Evolutionary conservation across 2,888 invertebrate species (phyloP).

Genomic region (Lasioglossum vierecki): DNA sequence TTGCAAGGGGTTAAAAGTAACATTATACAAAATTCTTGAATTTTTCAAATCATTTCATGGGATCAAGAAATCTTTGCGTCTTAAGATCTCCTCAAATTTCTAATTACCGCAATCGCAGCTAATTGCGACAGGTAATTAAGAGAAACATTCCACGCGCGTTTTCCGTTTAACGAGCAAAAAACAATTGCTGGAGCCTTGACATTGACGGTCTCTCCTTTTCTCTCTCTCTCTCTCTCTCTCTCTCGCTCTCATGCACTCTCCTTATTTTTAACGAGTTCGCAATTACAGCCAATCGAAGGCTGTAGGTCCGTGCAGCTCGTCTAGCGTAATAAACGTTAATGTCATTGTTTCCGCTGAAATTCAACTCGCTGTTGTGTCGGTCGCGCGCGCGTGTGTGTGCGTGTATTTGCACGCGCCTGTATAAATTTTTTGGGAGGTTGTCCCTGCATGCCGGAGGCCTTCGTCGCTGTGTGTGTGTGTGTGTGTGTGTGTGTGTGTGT

Average conservation of each 20-base stretch:
- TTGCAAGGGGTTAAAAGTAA: no score
- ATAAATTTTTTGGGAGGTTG: constrained; percentile 49
- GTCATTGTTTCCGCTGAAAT: constrained; percentile 42
- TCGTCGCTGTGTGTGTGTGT: background rate
- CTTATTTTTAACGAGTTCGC: constrained; percentile 17
- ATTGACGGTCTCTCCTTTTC: constrained; percentile 9
- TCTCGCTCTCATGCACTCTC: background rate
- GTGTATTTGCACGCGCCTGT: background rate
- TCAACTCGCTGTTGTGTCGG: constrained; percentile 22
- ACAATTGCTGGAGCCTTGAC: constrained; percentile 31
- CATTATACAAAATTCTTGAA: no score
- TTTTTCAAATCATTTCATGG: no score
- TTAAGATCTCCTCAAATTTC: background rate
- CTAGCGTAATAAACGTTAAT: constrained; percentile 36
- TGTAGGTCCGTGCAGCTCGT: no score
- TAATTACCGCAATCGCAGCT: background rate
- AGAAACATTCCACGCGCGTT: background rate
- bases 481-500: background rate
- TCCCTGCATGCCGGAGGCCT: constrained; percentile 29
- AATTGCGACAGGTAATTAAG: background rate
- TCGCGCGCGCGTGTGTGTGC: no score
- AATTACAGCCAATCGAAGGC: constrained; percentile 9
- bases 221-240: background rate
- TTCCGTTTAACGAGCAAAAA: background rate
- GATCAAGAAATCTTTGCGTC: background rate